Evolutionary conservation across 2,113 vertebrate genomes (phyloP).

Genomic region (Chamaea fasciata): DNA sequence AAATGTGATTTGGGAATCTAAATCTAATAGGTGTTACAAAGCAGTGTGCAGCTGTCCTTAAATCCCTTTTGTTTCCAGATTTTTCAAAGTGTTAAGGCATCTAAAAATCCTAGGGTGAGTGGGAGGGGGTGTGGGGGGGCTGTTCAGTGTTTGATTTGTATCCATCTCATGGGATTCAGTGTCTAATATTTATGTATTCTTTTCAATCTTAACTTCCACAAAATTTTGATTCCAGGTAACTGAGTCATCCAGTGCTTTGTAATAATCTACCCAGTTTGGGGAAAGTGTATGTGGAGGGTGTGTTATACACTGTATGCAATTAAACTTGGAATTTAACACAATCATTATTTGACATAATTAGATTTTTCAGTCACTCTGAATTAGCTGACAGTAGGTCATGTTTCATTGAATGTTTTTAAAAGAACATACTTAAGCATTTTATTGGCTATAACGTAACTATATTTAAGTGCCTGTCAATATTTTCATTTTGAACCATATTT

Average conservation of each 20-base stretch:
- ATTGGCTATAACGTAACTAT: neutral
- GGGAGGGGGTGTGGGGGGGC: fast-evolving
- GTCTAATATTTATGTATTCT: neutral
- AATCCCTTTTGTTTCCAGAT: neutral
- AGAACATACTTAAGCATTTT: neutral
- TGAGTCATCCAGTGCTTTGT: neutral
- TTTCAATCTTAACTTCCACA: neutral
- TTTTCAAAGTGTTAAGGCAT: neutral
- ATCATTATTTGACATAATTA: constrained; percentile 20
- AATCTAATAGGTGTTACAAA: neutral
- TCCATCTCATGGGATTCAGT: neutral
- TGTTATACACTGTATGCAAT: neutral
- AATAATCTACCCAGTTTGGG: neutral
- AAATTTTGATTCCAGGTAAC: neutral
- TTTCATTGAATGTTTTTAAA: constrained; percentile 15
- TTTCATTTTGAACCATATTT: constrained; percentile 29
- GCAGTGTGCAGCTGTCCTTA: neutral
- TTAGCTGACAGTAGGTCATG: constrained; percentile 23
- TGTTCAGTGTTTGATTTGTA: neutral
- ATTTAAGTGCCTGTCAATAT: neutral
- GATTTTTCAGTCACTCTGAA: constrained; percentile 23
- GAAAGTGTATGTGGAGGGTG: neutral
- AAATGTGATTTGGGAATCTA: neutral
- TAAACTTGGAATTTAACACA: neutral
- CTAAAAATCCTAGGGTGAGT: neutral